Evolutionary conservation across 2,797 vertebrate genomes (phyloP), one percentile per base, ranked within the genome.

Genomic region (Pogonophryne albipinna): DNA sequence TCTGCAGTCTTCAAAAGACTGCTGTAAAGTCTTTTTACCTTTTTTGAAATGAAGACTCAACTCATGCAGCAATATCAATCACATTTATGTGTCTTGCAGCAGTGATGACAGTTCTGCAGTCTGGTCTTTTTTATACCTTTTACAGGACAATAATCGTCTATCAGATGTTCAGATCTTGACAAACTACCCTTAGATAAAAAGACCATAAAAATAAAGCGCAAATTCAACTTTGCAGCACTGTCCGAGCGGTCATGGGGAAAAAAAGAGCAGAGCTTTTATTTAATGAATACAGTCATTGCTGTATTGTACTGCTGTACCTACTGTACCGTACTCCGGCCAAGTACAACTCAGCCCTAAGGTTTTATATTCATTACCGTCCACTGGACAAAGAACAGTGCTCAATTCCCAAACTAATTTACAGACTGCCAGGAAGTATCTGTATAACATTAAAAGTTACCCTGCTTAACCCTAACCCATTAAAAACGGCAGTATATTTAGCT

Each of bases 351-450:
- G 64, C 86, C 80, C 73, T 67, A 67, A 82, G 82, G 81, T 87
- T 85, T 86, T 51, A 78, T 82, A 76, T 80, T 85, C 76, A 86
- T 89, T 79, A 79, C 65, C 17, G 17, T 87, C 76, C 71, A 71
- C 59, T 67, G 72, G 70, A 83, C 73, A 83, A 74, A 66, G 76
- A 70, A 53, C 65, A 66, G 41, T 13, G 49, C 59, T 85, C 61
- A 74, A 70, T 71, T 78, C 59, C 60, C 61, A 75, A 80, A 74
- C 53, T 80, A 72, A 89, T 85, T 79, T 76, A 74, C 59, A 49
- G 60, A 74, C 66, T 82, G 70, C 31, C 65, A 70, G 59, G 50
- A 73, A 79, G 68, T 74, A 65, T 80, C 79, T 66, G 61, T 63
- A 50, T 80, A 80, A 55, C 64, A 67, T 76, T 83, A 73, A 71